Evolutionary conservation across 2,888 invertebrate genomes (phyloP).

Genomic region (Gasteruption jaculator): DNA sequence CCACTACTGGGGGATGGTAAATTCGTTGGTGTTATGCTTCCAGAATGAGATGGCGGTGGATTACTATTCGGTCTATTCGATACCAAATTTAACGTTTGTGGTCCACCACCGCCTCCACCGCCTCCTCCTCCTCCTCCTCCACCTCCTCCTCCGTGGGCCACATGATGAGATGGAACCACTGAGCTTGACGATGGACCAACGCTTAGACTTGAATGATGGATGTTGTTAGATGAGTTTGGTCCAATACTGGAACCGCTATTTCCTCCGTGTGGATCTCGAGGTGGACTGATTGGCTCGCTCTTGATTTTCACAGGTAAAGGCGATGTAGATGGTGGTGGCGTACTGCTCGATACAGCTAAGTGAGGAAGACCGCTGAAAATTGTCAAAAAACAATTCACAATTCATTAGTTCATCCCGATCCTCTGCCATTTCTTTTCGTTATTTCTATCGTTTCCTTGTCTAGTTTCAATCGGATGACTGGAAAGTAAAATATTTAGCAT

Average conservation of each 20-base stretch:
- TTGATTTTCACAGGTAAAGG: constrained; percentile 86
- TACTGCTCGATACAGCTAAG: constrained; percentile 71
- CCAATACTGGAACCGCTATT: constrained; percentile 40
- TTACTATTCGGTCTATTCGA: constrained; percentile 47
- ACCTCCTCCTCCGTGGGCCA: too few relatives aligned
- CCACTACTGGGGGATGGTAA: constrained; percentile 62
- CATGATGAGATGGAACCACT: constrained; percentile 41
- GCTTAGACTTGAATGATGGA: constrained; percentile 50
- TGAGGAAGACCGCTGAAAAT: constrained; percentile 68
- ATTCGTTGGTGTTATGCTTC: constrained; percentile 81
- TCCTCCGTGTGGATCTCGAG: constrained; percentile 69
- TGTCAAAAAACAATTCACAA: background rate
- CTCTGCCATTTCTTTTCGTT: background rate
- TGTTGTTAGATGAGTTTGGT: constrained; percentile 53
- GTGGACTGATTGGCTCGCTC: constrained; percentile 93
- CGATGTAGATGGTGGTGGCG: constrained; percentile 72
- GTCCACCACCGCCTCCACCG: constrained; percentile 39
- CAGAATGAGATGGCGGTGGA: constrained; percentile 53
- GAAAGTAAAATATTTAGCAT: too few relatives aligned
- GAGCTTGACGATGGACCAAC: constrained; percentile 43
- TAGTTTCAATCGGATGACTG: too few relatives aligned
- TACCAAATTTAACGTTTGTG: constrained; percentile 45
- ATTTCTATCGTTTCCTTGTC: too few relatives aligned
- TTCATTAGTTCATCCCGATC: background rate
- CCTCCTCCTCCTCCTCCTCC: too few relatives aligned